Evolutionary conservation across 2,888 invertebrate genomes (phyloP).

Genomic region (Diachrysia chrysitis): DNA sequence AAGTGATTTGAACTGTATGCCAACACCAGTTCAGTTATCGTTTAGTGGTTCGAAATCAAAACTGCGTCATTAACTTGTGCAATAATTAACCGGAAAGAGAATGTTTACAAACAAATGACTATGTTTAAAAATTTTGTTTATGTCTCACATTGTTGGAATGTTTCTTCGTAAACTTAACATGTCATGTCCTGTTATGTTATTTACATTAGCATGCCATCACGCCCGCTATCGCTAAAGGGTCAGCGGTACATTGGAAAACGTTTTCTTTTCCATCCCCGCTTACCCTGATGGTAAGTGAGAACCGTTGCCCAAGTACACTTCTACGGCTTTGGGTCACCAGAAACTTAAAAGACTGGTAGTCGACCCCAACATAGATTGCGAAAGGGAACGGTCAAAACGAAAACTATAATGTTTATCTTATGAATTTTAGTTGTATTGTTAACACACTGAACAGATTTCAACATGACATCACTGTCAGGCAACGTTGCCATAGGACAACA

Average conservation of each 20-base stretch:
- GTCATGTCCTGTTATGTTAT: slow-evolving; percentile 9
- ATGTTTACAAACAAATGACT: slow-evolving; percentile 18
- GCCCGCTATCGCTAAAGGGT: background rate
- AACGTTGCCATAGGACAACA: background rate
- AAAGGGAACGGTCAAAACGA: no score
- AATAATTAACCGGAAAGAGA: background rate
- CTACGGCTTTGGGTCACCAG: no score
- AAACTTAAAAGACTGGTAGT: no score
- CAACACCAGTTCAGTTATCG: background rate
- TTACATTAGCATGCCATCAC: background rate
- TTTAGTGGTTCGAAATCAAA: slow-evolving; percentile 14
- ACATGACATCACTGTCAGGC: background rate
- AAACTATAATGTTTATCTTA: background rate
- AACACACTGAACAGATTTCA: background rate
- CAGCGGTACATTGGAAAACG: background rate
- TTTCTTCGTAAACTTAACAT: slow-evolving; percentile 10
- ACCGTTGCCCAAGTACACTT: no score
- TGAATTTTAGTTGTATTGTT: background rate
- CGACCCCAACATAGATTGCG: no score
- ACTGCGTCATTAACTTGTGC: slow-evolving; percentile 12
- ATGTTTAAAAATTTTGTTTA: slow-evolving; percentile 18
- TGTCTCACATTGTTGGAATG: background rate
- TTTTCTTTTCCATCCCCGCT: background rate
- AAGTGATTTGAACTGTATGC: slow-evolving; percentile 4
- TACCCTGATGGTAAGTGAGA: no score